Conservation (phyloP, 2,113 vertebrate species). For the Motacilla alba region DNA sequence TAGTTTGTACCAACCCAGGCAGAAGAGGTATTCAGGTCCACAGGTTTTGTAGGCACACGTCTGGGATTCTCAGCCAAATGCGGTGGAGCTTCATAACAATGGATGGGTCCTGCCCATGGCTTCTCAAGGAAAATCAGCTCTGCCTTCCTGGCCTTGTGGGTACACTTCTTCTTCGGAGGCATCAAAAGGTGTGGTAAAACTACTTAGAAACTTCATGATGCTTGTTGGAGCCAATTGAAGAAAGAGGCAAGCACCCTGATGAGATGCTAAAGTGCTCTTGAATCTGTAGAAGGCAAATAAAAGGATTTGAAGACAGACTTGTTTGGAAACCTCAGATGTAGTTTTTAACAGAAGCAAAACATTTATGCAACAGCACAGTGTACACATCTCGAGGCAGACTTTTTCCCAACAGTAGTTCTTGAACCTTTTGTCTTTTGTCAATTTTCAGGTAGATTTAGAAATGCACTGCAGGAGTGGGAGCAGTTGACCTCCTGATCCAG, state of each 20-base stretch:
- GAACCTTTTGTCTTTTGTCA: neutral
- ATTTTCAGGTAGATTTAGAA: neutral
- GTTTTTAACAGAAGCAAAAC: neutral
- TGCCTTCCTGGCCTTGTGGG: conserved; percentile 58
- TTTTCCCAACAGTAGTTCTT: neutral
- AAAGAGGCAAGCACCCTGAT: neutral
- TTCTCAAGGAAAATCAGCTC: conserved; percentile 81
- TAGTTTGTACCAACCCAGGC: conserved; percentile 67
- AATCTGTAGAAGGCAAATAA: conserved; percentile 43
- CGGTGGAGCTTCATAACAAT: conserved; percentile 56
- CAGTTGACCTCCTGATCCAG: neutral
- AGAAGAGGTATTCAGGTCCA: conserved; percentile 27
- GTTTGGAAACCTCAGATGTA: neutral
- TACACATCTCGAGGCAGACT: neutral
- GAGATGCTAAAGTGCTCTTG: neutral
- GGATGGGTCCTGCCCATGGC: conserved; percentile 72
- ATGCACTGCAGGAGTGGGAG: neutral
- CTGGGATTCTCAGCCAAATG: conserved; percentile 70
- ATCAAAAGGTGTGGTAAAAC: conserved; percentile 67
- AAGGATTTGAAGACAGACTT: neutral
- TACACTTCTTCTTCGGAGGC: conserved; percentile 81
- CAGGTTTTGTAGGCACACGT: conserved; percentile 69
- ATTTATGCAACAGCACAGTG: neutral
- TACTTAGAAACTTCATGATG: conserved; percentile 66
- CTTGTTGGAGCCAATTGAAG: neutral